Percentiles rank a stretch among this genome's conserved stretches.
Conservation (phyloP, 2,113 vertebrate species). For the Neopipo cinnamomea region DNA sequence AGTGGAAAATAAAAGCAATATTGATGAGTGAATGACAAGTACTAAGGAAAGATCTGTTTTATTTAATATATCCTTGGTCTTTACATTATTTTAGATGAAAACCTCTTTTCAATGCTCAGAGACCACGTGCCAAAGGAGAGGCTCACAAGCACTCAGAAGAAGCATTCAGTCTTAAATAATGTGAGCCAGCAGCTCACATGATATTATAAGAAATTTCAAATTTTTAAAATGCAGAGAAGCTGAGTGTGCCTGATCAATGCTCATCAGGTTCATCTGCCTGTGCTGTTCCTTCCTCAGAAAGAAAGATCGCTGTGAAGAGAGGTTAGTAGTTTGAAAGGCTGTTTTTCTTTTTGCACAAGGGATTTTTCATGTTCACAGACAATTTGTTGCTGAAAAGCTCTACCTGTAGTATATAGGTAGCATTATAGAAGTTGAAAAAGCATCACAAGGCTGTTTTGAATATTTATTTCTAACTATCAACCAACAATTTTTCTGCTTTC, state of each 20-base stretch:
- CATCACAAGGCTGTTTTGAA: neutral
- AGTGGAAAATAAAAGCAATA: neutral
- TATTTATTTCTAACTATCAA: neutral
- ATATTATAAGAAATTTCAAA: neutral
- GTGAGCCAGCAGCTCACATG: neutral
- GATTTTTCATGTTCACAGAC: neutral
- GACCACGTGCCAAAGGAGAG: neutral
- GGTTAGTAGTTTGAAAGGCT: neutral
- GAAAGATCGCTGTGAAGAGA: rapidly evolving
- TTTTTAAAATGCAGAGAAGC: neutral
- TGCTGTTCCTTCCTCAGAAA: neutral
- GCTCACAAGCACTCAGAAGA: neutral
- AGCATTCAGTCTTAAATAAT: neutral
- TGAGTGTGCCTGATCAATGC: neutral
- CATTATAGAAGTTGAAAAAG: neutral
- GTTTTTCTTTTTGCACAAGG: neutral
- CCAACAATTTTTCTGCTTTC: neutral
- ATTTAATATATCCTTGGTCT: neutral
- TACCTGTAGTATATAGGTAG: neutral
- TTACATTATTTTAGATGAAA: neutral
- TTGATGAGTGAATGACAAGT: neutral
- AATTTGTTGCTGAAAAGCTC: neutral
- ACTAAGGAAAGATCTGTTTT: neutral
- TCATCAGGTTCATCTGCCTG: neutral
- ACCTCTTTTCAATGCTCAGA: neutral